phyloP scores from a whole-genome alignment of 2,113 vertebrate species.

The Cyanoderma ruficeps region DNA sequence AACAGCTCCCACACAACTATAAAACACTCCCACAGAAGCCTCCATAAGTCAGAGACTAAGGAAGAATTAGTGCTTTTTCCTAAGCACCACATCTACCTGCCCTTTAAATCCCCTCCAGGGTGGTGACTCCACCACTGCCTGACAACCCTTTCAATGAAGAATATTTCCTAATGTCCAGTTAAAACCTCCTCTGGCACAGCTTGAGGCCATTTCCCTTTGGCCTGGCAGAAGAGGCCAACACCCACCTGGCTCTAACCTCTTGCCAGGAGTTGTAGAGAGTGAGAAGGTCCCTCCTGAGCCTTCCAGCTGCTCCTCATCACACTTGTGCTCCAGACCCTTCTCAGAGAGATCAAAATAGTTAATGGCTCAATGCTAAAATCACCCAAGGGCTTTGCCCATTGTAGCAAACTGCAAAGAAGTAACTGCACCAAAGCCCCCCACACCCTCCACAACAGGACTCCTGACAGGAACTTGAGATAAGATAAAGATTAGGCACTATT shows the following conservation, averaged over 20 bases:
- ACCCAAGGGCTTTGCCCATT: neutral
- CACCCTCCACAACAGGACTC: too few species aligned
- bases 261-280: neutral
- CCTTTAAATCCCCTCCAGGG: neutral
- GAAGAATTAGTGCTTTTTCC: neutral
- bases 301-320: neutral
- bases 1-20: neutral
- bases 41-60: neutral
- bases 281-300: neutral
- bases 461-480: neutral
- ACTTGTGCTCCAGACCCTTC: neutral
- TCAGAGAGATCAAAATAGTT: neutral
- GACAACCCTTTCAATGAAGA: neutral
- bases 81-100: neutral
- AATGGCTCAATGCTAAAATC: neutral
- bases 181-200: neutral
- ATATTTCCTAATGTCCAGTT: neutral
- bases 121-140: neutral
- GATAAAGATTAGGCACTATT: neutral
- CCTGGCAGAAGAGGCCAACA: neutral
- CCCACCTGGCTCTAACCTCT: neutral
- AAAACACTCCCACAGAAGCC: neutral
- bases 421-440: neutral
- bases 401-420: neutral
- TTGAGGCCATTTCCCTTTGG: neutral